These are phyloP conservation scores for Aethina tumida DNA, from an alignment of 1,140 invertebrate species.

Conservation along the genomic window DNA sequence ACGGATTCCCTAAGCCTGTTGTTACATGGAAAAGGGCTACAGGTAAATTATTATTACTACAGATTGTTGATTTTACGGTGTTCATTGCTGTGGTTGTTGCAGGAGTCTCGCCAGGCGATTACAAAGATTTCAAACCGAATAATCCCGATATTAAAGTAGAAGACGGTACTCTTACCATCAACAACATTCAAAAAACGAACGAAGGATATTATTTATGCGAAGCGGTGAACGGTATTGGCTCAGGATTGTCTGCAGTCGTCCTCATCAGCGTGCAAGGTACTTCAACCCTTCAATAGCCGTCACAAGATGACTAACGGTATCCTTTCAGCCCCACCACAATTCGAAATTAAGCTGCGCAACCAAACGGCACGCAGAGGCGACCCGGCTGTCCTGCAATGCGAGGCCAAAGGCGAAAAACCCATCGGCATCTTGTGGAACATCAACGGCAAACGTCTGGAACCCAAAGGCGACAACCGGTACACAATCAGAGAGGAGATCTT, in stretches of 20 bases:
- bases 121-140: conserved; percentile 81
- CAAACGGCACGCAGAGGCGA: conserved; percentile 83
- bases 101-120: conserved; percentile 85
- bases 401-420: conserved; percentile 93
- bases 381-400: conserved; percentile 85
- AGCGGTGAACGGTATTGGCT: conserved; percentile 91
- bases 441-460: conserved; percentile 83
- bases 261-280: conserved; percentile 86
- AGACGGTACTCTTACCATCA: conserved; percentile 80
- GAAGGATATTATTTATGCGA: conserved; percentile 94
- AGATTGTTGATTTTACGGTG: not conserved
- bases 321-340: conserved; percentile 76
- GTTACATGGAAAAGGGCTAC: conserved; percentile 93
- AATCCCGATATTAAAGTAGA: conserved; percentile 83
- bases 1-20: conserved; percentile 87
- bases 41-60: conserved; percentile 46
- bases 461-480: conserved; percentile 77
- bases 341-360: conserved; percentile 84
- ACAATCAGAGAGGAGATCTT: conserved; percentile 86
- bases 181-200: conserved; percentile 83
- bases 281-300: conserved; percentile 15
- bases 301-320: not conserved
- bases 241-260: conserved; percentile 85
- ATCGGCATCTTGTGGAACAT: conserved; percentile 94
- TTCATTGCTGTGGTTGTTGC: conserved; percentile 16